Base-by-base conservation (phyloP, 2,888 invertebrate species). In the Cheilosia scutellata region DNA sequence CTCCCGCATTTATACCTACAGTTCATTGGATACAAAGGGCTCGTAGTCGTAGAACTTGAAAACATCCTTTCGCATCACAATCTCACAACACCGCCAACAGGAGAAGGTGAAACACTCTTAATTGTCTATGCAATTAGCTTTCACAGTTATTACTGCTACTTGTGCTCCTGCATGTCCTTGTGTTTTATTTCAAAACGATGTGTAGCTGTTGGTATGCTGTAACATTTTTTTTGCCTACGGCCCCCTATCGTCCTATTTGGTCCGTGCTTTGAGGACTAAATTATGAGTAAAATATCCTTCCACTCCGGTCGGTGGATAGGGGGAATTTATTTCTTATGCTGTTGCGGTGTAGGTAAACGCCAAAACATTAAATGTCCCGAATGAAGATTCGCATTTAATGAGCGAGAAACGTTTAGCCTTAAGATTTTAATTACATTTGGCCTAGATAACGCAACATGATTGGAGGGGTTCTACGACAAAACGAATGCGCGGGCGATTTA, bases 341-440 rank as follows among this genome's bases (percentile, higher is more conserved):
- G n/a, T 57, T 33, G 57, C 11, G 33, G 33, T 37, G 37, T 57
- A 57, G 16, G 29, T 13, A 58, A 37, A 33, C 33, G 57, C 6
- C 16, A 31, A 37, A 37, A 58, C 37, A 33, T 33, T 58, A 20
- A 58, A 58, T 58, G 20, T 58, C 58, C 58, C 37, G 20, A 58
- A 37, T 40, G 58, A 16, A 37, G 40, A 58, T 58, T 37, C 58
- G 20, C 25, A 58, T 16, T 58, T 58, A 58, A 37, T 58, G 58
- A 58, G 37, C 20, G 5, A 58, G 37, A 58, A 58, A 25, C 58
- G 58, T 58, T 58, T 33, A 20, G 58, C 25, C 40, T 40, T 25
- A 58, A 58, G 37, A 58, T 58, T 58, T 58, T 58, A 58, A 58
- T 58, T 58, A 58, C 58, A 58, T 58, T 37, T 58, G 58, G 37